Evolutionary conservation across 2,113 vertebrate genomes (phyloP).

Genomic region (Sterna hirundo): DNA sequence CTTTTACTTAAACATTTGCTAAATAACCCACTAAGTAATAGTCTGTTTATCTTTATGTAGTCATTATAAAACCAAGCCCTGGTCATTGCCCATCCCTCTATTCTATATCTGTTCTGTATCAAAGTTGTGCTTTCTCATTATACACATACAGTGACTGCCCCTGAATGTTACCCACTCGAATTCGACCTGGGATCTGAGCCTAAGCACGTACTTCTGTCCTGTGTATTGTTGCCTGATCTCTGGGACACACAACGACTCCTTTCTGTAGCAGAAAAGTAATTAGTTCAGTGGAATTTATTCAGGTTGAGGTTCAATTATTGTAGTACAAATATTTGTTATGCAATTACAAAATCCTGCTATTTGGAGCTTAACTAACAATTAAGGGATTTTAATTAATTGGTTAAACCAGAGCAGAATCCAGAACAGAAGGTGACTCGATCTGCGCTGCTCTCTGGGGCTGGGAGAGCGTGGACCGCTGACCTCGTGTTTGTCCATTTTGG

Average conservation of each 20-base stretch:
- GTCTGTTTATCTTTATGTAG: neutral
- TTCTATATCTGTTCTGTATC: neutral
- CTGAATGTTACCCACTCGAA: neutral
- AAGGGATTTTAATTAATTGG: conserved; percentile 21
- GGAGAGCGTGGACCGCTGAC: neutral
- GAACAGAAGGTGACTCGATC: neutral
- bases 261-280: conserved; percentile 32
- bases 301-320: neutral
- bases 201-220: neutral
- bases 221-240: neutral
- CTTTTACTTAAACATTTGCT: neutral
- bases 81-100: neutral
- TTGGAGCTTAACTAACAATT: conserved; percentile 30
- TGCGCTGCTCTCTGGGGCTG: neutral
- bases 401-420: neutral
- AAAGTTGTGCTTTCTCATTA: neutral
- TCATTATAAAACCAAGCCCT: neutral
- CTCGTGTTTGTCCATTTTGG: conserved; percentile 17
- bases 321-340: conserved; percentile 20
- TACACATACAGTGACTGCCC: neutral
- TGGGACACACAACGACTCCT: neutral
- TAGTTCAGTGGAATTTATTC: conserved; percentile 14
- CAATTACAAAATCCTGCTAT: conserved; percentile 21
- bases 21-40: conserved; percentile 12
- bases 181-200: neutral